Percentiles rank a stretch among this genome's conserved stretches.
Conservation (phyloP, 2,797 vertebrate genomes). For the Myripristis murdjan region DNA sequence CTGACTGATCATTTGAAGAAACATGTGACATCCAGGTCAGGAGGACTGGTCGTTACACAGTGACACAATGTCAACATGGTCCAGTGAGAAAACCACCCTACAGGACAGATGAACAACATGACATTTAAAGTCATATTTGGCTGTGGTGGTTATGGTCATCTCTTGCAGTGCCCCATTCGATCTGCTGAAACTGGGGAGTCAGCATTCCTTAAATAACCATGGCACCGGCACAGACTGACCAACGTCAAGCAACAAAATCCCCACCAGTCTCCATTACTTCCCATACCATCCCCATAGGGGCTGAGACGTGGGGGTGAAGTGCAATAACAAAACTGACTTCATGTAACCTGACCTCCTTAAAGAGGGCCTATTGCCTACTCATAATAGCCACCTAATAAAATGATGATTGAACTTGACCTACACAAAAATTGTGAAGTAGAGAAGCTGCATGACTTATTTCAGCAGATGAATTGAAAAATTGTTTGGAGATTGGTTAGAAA, state of each 20-base stretch:
- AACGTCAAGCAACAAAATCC: conserved; percentile 64
- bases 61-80: conserved; percentile 60
- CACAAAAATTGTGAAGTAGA: conserved; percentile 9
- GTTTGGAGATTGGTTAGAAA: not conserved
- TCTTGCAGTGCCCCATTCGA: conserved; percentile 63
- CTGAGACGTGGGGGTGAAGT: conserved; percentile 19
- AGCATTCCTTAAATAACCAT: conserved; percentile 86
- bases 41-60: conserved; percentile 21
- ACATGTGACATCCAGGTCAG: conserved; percentile 46
- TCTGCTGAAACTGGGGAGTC: conserved; percentile 74
- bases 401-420: conserved; percentile 1
- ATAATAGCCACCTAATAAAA: conserved; percentile 8
- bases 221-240: conserved; percentile 62
- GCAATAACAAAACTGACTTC: conserved; percentile 39
- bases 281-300: conserved; percentile 59
- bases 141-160: conserved; percentile 72
- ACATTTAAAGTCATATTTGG: conserved; percentile 83
- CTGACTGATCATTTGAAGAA: conserved; percentile 10
- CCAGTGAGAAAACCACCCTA: conserved; percentile 45
- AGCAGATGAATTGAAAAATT: not conserved
- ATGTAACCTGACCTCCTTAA: conserved; percentile 30
- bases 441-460: not conserved
- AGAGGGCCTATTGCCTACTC: conserved; percentile 16
- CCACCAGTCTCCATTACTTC: conserved; percentile 62
- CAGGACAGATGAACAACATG: conserved; percentile 65